Evolutionary conservation across 2,113 vertebrate genomes (phyloP), one percentile per base, ranked within the genome.

Genomic region (Labrus mixtus): DNA sequence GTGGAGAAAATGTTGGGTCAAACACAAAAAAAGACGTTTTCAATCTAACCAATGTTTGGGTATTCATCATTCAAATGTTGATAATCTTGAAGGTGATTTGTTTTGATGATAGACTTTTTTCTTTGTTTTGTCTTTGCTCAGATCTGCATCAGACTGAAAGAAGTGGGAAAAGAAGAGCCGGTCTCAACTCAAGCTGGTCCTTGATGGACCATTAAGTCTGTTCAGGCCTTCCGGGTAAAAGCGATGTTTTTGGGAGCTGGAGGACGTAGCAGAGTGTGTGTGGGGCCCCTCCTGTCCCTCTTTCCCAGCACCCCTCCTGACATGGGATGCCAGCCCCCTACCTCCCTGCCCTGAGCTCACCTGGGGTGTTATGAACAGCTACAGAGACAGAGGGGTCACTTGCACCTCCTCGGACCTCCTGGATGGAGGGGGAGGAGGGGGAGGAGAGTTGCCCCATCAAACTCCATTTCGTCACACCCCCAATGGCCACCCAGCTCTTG

Each of bases 311-410:
- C 79, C 70, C 79, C 68, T 82, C 77, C 82, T 85, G 79, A n/a
- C 50, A 91, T 91, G 94, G 93, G 87, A 95, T 92, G 92, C 90
- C 83, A 74, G 66, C 59, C 78, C 82, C 71, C 80, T 83, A 88
- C 68, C 76, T 60, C 67, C 73, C 81, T 67, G 89, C 90, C 88
- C 79, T 93, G 90, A 92, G 83, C 88, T 90, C 76, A 81, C 71
- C 79, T 73, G 75, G 53, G 89, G 91, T 90, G 93, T 93, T 93
- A 96, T 98, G 96, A 97, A 95, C 92, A 94, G 92, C 73, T 97
- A 96, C 91, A 94, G 93, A 91, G 93, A 97, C 92, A 94, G 94
- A 83, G 92, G 96, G 82, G 90, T 95, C 66, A 95, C 94, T 43
- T 94, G 83, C 93, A 95, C 81, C 94, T 85, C 92, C 61, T 90